Conservation (phyloP, 2,888 invertebrate genomes). For the Drosophila testacea region DNA sequence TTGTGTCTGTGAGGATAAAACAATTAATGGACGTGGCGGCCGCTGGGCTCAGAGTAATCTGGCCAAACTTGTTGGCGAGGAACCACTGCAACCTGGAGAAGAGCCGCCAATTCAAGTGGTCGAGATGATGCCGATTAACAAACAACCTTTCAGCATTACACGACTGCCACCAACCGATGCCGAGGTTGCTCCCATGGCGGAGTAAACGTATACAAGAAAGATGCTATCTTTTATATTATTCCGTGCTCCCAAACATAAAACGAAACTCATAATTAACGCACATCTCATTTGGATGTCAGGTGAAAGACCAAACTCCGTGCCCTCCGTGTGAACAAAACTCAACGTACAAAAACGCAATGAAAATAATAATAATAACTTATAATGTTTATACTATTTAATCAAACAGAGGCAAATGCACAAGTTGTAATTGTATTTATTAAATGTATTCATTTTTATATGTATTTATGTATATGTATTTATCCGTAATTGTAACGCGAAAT, state of each 20-base stretch:
- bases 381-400: slow-evolving; percentile 14
- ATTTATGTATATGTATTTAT: slow-evolving; percentile 57
- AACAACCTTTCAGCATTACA: slow-evolving; percentile 83
- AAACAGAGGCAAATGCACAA: slow-evolving; percentile 42
- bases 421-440: slow-evolving; percentile 57
- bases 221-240: slow-evolving; percentile 24
- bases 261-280: slow-evolving; percentile 38
- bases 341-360: slow-evolving; percentile 55
- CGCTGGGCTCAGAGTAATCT: slow-evolving; percentile 87
- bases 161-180: slow-evolving; percentile 66
- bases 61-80: slow-evolving; percentile 87
- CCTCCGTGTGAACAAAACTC: slow-evolving; percentile 53
- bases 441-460: slow-evolving; percentile 57
- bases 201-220: slow-evolving; percentile 43
- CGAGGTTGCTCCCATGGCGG: slow-evolving; percentile 68
- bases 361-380: slow-evolving; percentile 13
- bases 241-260: slow-evolving; percentile 30
- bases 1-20: slow-evolving; percentile 97
- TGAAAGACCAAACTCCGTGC: slow-evolving; percentile 9
- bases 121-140: slow-evolving; percentile 85
- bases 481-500: slow-evolving; percentile 54
- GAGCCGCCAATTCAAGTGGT: slow-evolving; percentile 85
- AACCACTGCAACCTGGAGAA: slow-evolving; percentile 83
- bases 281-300: slow-evolving; percentile 23
- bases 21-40: slow-evolving; percentile 91